Conservation (phyloP, 2,888 invertebrate species). For the Eugnorisma glareosa region DNA sequence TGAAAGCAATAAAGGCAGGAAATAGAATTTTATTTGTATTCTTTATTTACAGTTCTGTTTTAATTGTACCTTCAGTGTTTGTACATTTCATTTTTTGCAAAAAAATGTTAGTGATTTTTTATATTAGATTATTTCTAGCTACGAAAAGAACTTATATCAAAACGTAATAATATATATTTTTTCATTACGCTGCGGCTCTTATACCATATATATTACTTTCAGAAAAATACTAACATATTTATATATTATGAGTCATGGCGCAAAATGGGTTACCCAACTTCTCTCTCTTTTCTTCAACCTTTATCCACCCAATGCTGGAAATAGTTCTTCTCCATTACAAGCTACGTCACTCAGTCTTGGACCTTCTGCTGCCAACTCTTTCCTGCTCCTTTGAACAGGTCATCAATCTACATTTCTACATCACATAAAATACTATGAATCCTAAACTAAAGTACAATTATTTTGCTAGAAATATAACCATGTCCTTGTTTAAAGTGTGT, state of each 20-base stretch:
- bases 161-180: too few species aligned
- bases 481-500: not conserved
- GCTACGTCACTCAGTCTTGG: not conserved
- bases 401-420: not conserved
- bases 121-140: not conserved
- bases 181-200: not conserved
- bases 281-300: not conserved
- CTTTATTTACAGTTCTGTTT: slow-evolving; percentile 5
- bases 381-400: not conserved
- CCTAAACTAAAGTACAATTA: not conserved
- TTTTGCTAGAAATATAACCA: not conserved
- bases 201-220: not conserved
- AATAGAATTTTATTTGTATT: slow-evolving; percentile 14
- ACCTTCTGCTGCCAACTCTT: not conserved
- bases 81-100: not conserved
- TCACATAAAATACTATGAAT: not conserved
- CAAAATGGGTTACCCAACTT: not conserved
- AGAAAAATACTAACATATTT: not conserved
- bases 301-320: not conserved
- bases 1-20: not conserved
- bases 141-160: not conserved
- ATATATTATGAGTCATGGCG: not conserved
- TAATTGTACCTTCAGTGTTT: not conserved
- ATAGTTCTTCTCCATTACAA: not conserved
- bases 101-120: not conserved